Conservation (phyloP, 2,113 vertebrate genomes). For the Petrocephalus zakoni region DNA sequence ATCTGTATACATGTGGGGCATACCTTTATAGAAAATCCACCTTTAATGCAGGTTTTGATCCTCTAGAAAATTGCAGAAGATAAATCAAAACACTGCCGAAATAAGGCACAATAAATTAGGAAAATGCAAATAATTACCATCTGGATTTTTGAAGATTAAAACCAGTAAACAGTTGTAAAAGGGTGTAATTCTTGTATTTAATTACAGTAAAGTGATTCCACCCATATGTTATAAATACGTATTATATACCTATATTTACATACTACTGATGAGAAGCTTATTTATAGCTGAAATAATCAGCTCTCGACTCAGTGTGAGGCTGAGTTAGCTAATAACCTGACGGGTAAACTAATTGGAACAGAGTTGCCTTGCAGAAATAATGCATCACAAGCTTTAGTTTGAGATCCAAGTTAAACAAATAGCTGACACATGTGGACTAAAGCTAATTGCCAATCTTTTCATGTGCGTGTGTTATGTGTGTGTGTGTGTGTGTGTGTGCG, state of each 20-base stretch:
- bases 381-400: conserved; percentile 26
- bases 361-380: conserved; percentile 39
- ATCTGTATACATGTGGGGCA: not conserved
- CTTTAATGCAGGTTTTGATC: not conserved
- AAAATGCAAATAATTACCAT: conserved; percentile 4
- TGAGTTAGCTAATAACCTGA: conserved; percentile 41
- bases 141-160: not conserved
- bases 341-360: conserved; percentile 40
- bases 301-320: conserved; percentile 20
- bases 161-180: not conserved
- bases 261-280: conserved; percentile 30
- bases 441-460: conserved; percentile 15
- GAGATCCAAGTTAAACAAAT: conserved; percentile 40
- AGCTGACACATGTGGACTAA: conserved; percentile 15
- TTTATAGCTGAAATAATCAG: conserved; percentile 3
- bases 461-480: conserved; percentile 22
- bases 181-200: conserved; percentile 23
- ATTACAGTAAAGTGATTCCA: conserved; percentile 26
- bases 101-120: conserved; percentile 15
- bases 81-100: conserved; percentile 9
- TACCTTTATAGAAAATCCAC: not conserved
- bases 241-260: conserved; percentile 38
- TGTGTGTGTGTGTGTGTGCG: conserved; percentile 26
- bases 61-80: not conserved
- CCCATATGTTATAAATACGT: conserved; percentile 36